These are phyloP conservation scores for Sepiola atlantica DNA, from an alignment of 2,888 invertebrate genomes.

Conservation along the genomic window DNA sequence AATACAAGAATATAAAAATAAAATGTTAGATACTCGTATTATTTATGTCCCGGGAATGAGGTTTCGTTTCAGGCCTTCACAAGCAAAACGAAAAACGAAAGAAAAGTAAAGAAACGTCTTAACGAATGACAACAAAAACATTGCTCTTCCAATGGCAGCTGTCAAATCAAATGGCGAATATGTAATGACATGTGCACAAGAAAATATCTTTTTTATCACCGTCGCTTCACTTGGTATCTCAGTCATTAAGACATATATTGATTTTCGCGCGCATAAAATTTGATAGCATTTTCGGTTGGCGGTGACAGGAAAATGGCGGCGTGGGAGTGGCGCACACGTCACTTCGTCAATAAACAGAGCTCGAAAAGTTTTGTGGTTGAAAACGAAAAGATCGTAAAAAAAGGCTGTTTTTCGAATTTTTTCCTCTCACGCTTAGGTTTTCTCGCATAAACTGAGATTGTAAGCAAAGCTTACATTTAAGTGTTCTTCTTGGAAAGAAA, in stretches of 20 bases:
- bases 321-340: not conserved
- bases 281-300: not conserved
- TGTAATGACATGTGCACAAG: slow-evolving; percentile 24
- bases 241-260: slow-evolving; percentile 32
- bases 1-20: not conserved
- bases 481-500: not conserved
- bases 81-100: not conserved
- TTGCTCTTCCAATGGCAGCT: slow-evolving; percentile 21
- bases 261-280: slow-evolving; percentile 22
- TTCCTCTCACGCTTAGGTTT: not conserved
- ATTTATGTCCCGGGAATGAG: slow-evolving; percentile 10
- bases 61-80: slow-evolving; percentile 3
- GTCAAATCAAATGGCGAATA: slow-evolving; percentile 32
- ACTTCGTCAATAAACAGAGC: slow-evolving; percentile 32
- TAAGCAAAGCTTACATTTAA: not conserved
- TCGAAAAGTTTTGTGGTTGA: slow-evolving; percentile 21
- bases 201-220: slow-evolving; percentile 22
- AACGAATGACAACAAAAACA: slow-evolving; percentile 5
- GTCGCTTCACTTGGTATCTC: slow-evolving; percentile 14
- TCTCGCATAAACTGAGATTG: not conserved
- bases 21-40: not conserved
- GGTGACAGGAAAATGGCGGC: not conserved
- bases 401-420: not conserved
- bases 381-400: slow-evolving; percentile 24
- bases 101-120: not conserved